Percentiles rank a stretch among this genome's conserved stretches.
phyloP scores from a whole-genome alignment of 2,113 vertebrate species.

The Phyllostomus hastatus region DNA sequence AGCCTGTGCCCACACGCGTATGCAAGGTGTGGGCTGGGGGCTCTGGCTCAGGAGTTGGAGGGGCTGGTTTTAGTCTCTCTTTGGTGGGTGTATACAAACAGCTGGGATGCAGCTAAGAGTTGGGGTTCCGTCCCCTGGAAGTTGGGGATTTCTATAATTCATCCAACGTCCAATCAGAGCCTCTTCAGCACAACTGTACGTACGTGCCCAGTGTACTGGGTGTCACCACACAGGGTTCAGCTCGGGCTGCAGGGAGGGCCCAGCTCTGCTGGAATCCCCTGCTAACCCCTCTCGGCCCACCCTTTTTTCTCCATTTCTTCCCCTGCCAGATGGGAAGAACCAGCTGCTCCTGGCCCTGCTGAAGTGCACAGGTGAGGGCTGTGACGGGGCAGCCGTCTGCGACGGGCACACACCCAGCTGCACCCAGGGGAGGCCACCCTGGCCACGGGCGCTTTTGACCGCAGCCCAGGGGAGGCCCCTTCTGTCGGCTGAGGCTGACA shows the following conservation, averaged over 20 bases:
- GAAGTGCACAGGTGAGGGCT: constrained; percentile 93
- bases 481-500: rapidly evolving
- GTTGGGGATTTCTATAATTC: background rate
- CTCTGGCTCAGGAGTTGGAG: background rate
- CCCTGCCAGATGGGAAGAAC: constrained; percentile 94
- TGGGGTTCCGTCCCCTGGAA: background rate
- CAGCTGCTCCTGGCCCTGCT: constrained; percentile 96
- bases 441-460: rapidly evolving
- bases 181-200: background rate
- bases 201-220: rapidly evolving
- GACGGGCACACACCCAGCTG: background rate
- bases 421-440: background rate
- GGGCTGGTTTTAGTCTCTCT: background rate
- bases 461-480: background rate
- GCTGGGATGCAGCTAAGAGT: background rate
- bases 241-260: rapidly evolving
- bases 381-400: background rate
- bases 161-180: background rate
- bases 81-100: rapidly evolving
- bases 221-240: rapidly evolving
- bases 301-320: background rate
- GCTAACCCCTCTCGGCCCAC: background rate
- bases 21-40: background rate
- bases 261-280: rapidly evolving
- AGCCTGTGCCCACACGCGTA: rapidly evolving